Percentiles rank a stretch among this genome's conserved stretches.
These are phyloP conservation scores for Hapalemur alaotrensis DNA, from an alignment of 2,797 vertebrate genomes.

Conservation along the genomic window DNA sequence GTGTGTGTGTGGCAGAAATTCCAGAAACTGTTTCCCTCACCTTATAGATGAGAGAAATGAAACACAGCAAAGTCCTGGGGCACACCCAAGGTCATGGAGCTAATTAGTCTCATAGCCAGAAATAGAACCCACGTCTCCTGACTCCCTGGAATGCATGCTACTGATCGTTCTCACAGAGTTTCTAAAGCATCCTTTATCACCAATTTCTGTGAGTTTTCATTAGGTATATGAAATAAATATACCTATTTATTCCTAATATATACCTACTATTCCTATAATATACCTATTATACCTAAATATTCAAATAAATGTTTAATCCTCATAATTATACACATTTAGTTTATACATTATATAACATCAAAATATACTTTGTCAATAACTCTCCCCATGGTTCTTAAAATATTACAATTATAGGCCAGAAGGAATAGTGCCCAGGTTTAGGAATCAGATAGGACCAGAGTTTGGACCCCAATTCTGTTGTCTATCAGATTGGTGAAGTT, in stretches of 20 bases:
- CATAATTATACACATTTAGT: neutral
- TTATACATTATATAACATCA: neutral
- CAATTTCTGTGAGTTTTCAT: neutral
- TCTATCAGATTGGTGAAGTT: neutral
- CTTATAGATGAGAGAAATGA: neutral
- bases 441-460: neutral
- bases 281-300: too few relatives aligned
- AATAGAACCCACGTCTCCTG: neutral
- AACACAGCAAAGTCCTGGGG: neutral
- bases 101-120: constrained; percentile 28
- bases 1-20: neutral
- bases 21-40: neutral
- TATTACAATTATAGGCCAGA: neutral
- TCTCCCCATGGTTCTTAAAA: neutral
- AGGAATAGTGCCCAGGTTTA: neutral
- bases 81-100: neutral
- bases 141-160: neutral
- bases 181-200: neutral
- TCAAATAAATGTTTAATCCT: neutral
- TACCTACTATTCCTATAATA: too few relatives aligned
- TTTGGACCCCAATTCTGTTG: neutral
- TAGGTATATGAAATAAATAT: neutral
- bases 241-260: too few relatives aligned
- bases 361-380: neutral
- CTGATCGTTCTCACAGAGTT: neutral